Percentiles rank a stretch among this genome's conserved stretches.
Conservation (phyloP, 2,797 vertebrate genomes). For the Crenichthys baileyi region DNA sequence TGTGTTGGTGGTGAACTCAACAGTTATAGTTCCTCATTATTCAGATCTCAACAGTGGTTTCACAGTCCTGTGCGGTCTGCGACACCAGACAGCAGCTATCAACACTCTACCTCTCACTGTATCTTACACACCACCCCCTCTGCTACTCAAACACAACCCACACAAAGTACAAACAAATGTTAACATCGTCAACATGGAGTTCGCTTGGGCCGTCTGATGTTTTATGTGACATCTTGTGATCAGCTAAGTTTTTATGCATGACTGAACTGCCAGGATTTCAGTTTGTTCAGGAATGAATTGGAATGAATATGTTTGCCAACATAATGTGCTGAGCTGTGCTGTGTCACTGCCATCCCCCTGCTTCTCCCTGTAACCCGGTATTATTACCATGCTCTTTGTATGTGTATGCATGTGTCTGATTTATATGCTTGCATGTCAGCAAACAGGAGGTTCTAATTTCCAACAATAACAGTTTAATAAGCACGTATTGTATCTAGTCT, state of each 20-base stretch:
- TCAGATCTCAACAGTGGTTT: conserved; percentile 72
- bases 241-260: conserved; percentile 6
- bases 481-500: neutral
- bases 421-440: neutral
- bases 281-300: conserved; percentile 8
- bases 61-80: conserved; percentile 63
- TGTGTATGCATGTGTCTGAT: conserved; percentile 1
- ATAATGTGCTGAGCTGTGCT: conserved; percentile 37
- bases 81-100: conserved; percentile 70
- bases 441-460: conserved; percentile 11
- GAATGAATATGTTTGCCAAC: neutral
- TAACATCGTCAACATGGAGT: neutral
- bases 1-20: conserved; percentile 43
- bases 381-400: conserved; percentile 35
- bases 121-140: conserved; percentile 12
- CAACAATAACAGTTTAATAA: conserved; percentile 3
- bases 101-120: conserved; percentile 51
- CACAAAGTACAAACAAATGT: conserved; percentile 28
- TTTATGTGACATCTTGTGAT: neutral
- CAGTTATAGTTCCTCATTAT: conserved; percentile 77
- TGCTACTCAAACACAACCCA: conserved; percentile 29
- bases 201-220: neutral
- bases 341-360: conserved; percentile 28
- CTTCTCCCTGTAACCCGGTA: conserved; percentile 6
- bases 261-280: conserved; percentile 6